Base-by-base conservation (phyloP, 2,113 vertebrate species). In the Nesogale talazaci region DNA sequence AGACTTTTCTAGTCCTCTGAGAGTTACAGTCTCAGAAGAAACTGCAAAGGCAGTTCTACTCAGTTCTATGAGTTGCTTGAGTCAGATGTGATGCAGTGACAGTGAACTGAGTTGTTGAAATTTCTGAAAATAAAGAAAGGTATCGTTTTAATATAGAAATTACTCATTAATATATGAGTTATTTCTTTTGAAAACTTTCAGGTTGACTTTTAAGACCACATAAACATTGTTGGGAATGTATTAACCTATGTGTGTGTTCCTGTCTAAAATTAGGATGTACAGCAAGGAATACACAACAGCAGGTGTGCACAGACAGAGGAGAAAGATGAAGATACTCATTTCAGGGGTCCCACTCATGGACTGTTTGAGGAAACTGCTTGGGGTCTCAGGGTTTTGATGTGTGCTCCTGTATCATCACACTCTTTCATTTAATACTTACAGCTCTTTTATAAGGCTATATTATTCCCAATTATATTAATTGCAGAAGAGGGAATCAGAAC, bases 61-160 rank as follows among this genome's bases (percentile, higher is more conserved):
- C 2, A 5, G 9, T 52, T 52, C 46, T 52, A 11, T 52, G 46
- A 52, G 46, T 52, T 52, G 46, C 14, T 52, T 52, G 46, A 52
- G 46, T 52, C 46, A 52, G 46, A 52, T 52, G 10, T 10, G 46
- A 52, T 12, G 5, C 46, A 52, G 14, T 52, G 46, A 12, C 46
- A 52, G 9, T 52, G 46, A 52, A 52, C 14, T 52, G 46, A 52
- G 46, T 52, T 52, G 46, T 52, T 52, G 46, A 90, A 40, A 12
- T 88, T 67, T 6, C 34, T 59, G 38, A 93, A 17, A 89, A 3
- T 63, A 82, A 91, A 90, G 36, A 27, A 52, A 57, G 87, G 84
- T 52, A 75, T 86, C 61, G 70, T 76, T 84, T 86, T 17, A 82
- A 86, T 83, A 36, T 36, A 70, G 69, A 88, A 93, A 85, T 84